Conservation (phyloP, 2,888 invertebrate genomes). For the Apamea monoglypha region DNA sequence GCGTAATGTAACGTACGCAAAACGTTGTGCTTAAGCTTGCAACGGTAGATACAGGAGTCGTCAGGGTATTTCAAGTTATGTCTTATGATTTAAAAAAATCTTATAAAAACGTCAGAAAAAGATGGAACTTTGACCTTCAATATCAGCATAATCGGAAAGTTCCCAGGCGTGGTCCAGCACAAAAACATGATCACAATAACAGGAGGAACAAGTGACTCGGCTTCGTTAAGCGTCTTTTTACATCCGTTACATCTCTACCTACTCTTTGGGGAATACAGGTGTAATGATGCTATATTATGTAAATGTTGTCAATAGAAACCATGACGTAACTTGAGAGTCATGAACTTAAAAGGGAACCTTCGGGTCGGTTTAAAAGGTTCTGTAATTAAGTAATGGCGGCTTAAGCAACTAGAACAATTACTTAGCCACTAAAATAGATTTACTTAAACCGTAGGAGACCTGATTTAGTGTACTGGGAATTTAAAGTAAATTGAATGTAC, state of each 20-base stretch:
- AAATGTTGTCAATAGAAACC: constrained; percentile 10
- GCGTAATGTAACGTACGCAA: neutral
- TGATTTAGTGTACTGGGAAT: constrained; percentile 42
- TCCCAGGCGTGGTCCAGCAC: neutral
- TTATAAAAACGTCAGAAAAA: neutral
- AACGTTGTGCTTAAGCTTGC: neutral
- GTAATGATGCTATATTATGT: neutral
- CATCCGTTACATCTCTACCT: neutral
- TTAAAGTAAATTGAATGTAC: constrained; percentile 15
- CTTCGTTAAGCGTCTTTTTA: too few species aligned
- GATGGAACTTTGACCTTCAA: neutral
- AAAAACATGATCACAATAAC: neutral
- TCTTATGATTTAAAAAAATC: neutral
- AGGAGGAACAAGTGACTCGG: neutral
- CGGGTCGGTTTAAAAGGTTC: constrained; percentile 61
- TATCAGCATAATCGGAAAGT: neutral
- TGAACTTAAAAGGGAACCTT: constrained; percentile 56
- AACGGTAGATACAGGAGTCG: too few species aligned
- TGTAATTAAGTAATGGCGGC: constrained; percentile 63
- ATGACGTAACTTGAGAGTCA: constrained; percentile 35
- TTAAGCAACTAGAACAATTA: constrained; percentile 64
- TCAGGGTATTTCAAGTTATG: neutral
- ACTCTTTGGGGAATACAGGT: neutral
- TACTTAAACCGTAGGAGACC: constrained; percentile 38
- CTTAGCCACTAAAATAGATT: constrained; percentile 66